These are phyloP conservation scores for Triops longicaudatus DNA, from an alignment of 1,140 invertebrate genomes.

Conservation along the genomic window DNA sequence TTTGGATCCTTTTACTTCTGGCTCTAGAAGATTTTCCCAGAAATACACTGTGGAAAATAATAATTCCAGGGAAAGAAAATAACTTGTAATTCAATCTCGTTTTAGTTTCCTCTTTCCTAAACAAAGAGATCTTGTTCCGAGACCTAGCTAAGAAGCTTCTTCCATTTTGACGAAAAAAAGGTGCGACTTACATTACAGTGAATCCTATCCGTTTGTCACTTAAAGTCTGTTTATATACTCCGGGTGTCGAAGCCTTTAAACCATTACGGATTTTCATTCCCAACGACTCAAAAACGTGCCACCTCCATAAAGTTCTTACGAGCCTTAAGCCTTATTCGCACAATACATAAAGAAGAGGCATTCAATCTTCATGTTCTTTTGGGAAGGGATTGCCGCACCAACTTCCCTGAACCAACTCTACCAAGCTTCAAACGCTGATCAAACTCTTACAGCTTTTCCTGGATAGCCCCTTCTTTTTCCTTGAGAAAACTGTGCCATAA, in stretches of 20 bases:
- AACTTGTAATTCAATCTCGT: background rate
- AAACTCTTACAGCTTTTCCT: background rate
- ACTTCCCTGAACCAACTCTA: background rate
- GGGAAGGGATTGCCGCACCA: background rate
- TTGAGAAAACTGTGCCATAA: background rate
- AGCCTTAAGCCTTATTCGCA: background rate
- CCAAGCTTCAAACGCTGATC: background rate
- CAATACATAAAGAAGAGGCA: background rate
- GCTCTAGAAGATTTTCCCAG: too few species aligned
- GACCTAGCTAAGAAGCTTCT: background rate
- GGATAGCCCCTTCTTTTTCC: background rate
- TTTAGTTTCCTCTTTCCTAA: background rate
- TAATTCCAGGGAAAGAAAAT: too few species aligned
- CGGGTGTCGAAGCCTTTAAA: background rate
- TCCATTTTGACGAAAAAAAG: background rate
- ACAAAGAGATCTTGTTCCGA: background rate
- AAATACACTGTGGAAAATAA: too few species aligned
- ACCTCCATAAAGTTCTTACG: conserved; percentile 7
- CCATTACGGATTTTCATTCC: background rate
- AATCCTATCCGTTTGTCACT: background rate
- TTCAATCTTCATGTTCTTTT: conserved; percentile 12
- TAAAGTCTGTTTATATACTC: background rate
- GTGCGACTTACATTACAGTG: background rate
- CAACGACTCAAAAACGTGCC: background rate
- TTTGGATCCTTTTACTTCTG: too few species aligned